Percentiles rank a stretch among this genome's conserved stretches.
These are phyloP conservation scores for Sarcophaga variegata DNA, from an alignment of 2,888 invertebrate genomes.

Conservation along the genomic window DNA sequence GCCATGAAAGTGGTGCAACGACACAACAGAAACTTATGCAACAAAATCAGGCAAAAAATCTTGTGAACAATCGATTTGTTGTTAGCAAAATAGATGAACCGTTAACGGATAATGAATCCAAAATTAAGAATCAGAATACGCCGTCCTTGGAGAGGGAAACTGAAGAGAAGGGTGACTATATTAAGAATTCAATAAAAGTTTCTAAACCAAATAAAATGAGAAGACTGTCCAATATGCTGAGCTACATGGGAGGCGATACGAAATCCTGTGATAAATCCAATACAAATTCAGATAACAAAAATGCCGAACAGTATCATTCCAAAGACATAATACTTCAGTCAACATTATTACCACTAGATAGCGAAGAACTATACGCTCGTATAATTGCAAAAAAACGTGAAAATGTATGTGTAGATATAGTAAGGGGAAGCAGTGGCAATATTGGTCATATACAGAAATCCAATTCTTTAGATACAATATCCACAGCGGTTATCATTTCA, in stretches of 20 bases:
- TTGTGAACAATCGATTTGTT: conserved; percentile 77
- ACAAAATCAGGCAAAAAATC: conserved; percentile 36
- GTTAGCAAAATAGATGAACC: conserved; percentile 81
- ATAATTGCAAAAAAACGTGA: conserved; percentile 77
- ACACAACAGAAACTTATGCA: neutral
- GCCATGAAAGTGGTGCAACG: conserved; percentile 36
- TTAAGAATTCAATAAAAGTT: conserved; percentile 62
- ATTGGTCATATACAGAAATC: conserved; percentile 78
- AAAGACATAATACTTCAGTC: conserved; percentile 72
- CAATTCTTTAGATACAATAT: conserved; percentile 80
- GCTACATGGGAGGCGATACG: conserved; percentile 30
- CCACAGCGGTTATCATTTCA: conserved; percentile 77
- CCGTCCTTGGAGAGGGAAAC: neutral
- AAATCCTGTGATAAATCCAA: conserved; percentile 37
- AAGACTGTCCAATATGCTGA: conserved; percentile 80
- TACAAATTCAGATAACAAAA: conserved; percentile 26
- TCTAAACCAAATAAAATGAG: conserved; percentile 79
- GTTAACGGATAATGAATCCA: conserved; percentile 38
- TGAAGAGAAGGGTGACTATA: conserved; percentile 1
- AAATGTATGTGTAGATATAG: conserved; percentile 6
- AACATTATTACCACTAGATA: conserved; percentile 78
- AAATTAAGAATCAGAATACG: conserved; percentile 21
- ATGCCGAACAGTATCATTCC: conserved; percentile 43
- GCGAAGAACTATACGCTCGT: conserved; percentile 81
- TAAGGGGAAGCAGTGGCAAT: neutral